Conservation (phyloP, 2,113 vertebrate species). For the Anser cygnoides region DNA sequence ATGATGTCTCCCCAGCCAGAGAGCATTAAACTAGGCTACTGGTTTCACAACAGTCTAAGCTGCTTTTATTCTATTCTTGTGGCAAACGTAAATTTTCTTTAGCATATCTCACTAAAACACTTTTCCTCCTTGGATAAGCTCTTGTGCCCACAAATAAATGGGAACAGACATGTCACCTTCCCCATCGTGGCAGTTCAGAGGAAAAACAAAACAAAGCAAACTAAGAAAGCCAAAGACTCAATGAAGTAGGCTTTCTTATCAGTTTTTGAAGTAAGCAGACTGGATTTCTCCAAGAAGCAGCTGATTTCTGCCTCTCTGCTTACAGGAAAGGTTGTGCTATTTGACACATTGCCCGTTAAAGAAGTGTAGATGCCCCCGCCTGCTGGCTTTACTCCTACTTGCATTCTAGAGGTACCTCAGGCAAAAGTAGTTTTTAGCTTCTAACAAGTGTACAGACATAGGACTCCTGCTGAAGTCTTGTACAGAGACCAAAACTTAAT, state of each 20-base stretch:
- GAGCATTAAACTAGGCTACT: not conserved
- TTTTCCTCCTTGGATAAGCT: not conserved
- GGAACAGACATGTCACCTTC: not conserved
- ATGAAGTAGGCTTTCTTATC: not conserved
- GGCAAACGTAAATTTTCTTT: not conserved
- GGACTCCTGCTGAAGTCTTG: not conserved
- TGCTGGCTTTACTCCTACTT: not conserved
- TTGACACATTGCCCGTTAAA: not conserved
- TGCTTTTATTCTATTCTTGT: not conserved
- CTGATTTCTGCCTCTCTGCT: not conserved
- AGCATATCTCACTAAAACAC: not conserved
- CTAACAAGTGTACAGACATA: rapidly evolving
- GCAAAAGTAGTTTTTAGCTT: not conserved
- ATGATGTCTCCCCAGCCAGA: not conserved
- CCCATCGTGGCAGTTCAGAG: not conserved
- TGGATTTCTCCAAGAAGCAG: not conserved
- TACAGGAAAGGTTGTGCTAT: not conserved
- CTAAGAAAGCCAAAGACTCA: not conserved
- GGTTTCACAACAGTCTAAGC: not conserved
- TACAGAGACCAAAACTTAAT: not conserved
- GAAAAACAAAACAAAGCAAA: not conserved
- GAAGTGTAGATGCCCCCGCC: not conserved
- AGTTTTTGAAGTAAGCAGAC: not conserved
- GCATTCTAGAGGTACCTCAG: not conserved
- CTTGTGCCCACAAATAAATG: not conserved